Percentiles rank a stretch among this genome's conserved stretches.
Evolutionary conservation across 2,888 invertebrate species (phyloP).

Genomic region (Parnassius glacialis): DNA sequence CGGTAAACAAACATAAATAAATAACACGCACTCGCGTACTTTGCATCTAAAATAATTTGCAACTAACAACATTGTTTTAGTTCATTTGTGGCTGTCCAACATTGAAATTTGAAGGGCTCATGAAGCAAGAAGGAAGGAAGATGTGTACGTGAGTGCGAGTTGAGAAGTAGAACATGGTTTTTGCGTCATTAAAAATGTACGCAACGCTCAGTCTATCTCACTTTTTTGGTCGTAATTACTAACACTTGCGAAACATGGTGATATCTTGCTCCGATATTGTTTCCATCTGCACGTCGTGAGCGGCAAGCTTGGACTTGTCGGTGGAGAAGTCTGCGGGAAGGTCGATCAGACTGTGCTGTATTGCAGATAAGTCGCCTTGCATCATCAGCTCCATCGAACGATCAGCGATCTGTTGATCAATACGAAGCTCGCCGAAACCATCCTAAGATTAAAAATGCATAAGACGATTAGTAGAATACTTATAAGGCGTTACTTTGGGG

Average conservation of each 20-base stretch:
- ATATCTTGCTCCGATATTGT: slow-evolving; percentile 53
- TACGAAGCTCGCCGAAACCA: slow-evolving; percentile 65
- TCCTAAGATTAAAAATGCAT: slow-evolving; percentile 43
- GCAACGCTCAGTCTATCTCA: too few species aligned
- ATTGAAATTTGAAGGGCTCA: too few species aligned
- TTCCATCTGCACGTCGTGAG: slow-evolving; percentile 54
- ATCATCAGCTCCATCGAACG: slow-evolving; percentile 62
- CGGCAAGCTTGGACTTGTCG: slow-evolving; percentile 38
- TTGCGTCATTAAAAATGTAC: too few species aligned
- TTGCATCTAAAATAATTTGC: too few species aligned
- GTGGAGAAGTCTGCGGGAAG: slow-evolving; percentile 37
- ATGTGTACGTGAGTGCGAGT: too few species aligned
- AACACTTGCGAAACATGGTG: slow-evolving; percentile 60
- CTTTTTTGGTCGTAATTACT: slow-evolving; percentile 19
- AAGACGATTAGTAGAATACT: not conserved
- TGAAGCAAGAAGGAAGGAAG: too few species aligned
- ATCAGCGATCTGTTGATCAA: slow-evolving; percentile 47
- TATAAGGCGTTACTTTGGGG: too few species aligned
- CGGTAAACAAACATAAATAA: too few species aligned
- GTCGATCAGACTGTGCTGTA: slow-evolving; percentile 47
- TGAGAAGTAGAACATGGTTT: too few species aligned
- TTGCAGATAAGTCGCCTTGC: slow-evolving; percentile 38
- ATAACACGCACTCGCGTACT: too few species aligned
- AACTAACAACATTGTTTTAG: too few species aligned
- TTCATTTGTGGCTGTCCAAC: too few species aligned